Evolutionary conservation across 2,113 vertebrate species (phyloP), one percentile per base, ranked within the genome.

Genomic region (Sinocyclocheilus rhinocerous): DNA sequence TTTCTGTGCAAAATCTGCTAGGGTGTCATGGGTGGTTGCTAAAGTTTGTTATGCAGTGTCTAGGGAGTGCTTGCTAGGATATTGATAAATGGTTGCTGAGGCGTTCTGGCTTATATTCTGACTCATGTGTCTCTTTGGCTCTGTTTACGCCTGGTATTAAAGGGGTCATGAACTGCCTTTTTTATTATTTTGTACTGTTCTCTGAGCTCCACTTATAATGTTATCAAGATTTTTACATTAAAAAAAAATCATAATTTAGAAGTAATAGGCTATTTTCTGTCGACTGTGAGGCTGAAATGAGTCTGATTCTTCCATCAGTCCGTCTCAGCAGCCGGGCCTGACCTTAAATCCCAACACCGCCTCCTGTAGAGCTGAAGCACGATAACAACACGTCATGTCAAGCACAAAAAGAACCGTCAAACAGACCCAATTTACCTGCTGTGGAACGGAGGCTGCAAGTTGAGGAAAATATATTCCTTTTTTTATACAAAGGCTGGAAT

Each of bases 281-380:
- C 26, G 0, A 36, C 50, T 50, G 78, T 69, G 75, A 55, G 67
- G 78, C 24, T 69, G 59, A 83, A 85, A 85, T 76, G 78, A 88
- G 79, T 82, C 85, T 39, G 72, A 69, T 36, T 85, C 22, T 63
- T 85, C 76, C 76, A 61, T 33, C 84, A 55, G 63, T 59, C 24
- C 29, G 29, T 67, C 52, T 57, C 57, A 26, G 65, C 45, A 78
- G 72, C 79, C 15, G 48, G 24, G 26, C 69, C 50, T 85, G 84
- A 88, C 79, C 78, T 81, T 45, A 61, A 72, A 57, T 39, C 83
- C n/a, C 29, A 87, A 83, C n/a, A 80, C 72, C 59, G 78, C 61
- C 63, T 20, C 33, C n/a, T 85, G 57, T 70, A 8, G n/a, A 73
- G 83, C 70, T 57, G 79, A 77, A 81, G 82, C 20, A 24, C 6